Conservation (phyloP, 2,888 invertebrate species). For the Blastobasis lacticolella region DNA sequence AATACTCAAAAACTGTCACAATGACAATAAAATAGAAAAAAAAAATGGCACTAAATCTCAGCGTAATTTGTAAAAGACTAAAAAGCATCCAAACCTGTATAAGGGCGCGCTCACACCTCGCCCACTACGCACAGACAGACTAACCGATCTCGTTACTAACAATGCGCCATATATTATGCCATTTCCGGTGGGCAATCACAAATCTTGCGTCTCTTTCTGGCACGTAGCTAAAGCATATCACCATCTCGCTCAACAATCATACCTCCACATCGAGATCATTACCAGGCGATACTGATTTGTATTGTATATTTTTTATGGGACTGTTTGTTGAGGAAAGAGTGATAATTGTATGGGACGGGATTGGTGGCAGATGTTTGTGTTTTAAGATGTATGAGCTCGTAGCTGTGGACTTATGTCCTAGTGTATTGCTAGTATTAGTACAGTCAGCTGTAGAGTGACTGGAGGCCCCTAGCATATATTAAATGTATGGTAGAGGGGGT, state of each 20-base stretch:
- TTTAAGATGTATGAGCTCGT: too few relatives aligned
- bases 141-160: constrained; percentile 71
- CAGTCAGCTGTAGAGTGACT: too few relatives aligned
- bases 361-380: too few relatives aligned
- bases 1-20: too few relatives aligned
- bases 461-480: too few relatives aligned
- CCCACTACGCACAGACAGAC: constrained; percentile 50
- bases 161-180: constrained; percentile 69
- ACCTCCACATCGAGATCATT: constrained; percentile 60
- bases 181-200: constrained; percentile 64
- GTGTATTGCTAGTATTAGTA: too few relatives aligned
- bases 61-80: constrained; percentile 1
- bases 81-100: constrained; percentile 12
- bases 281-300: constrained; percentile 67
- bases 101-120: constrained; percentile 21
- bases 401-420: too few relatives aligned
- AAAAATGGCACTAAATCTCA: background rate
- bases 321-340: constrained; percentile 1
- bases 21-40: too few relatives aligned
- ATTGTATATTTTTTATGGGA: constrained; percentile 31
- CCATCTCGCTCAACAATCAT: constrained; percentile 46
- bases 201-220: constrained; percentile 28
- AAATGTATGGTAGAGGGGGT: too few relatives aligned
- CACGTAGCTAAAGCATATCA: constrained; percentile 5
- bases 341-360: background rate